Base-by-base conservation (phyloP, 2,113 vertebrate species). In the Melanostigma gelatinosum region DNA sequence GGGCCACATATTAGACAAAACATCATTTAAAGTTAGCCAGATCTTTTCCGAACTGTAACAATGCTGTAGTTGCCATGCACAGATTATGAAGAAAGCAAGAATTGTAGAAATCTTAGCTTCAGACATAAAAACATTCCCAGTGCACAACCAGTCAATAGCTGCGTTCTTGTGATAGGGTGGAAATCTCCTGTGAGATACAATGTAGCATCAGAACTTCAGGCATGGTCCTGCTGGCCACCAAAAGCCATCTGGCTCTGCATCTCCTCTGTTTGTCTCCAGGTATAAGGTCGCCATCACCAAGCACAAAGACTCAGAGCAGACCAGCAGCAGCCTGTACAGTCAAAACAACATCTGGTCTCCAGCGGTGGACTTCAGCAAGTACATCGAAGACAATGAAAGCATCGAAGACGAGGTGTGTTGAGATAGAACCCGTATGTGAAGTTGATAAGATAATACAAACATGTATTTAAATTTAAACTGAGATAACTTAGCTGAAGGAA, bases 261-360 rank as follows among this genome's bases (percentile, higher is more conserved):
- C 18, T 86, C 50, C 8, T 58, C 24, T 62, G 3, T 61, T 50
- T 75, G 10, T 57, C 82, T 82, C n/a, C 79, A 97, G 97, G 91
- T 98, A 98, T 86, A 97, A 97, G 83, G 93, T 99, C 52, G 96
- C 95, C 0, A 95, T 98, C 84, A 98, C 97, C 2, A 96, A 90
- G 29, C 83, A 96, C 46, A 99, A 98, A 88, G 97, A 99, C 48
- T 69, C 81, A 0, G 97, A 98, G 66, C 91, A 89, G 52, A 94
- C 90, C 68, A 97, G 97, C 92, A 96, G 95, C 91, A 97, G 96
- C 82, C 88, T 98, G 79, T 98, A 96, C 91, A 96, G 89, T 91
- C 97, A 99, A 89, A 97, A 97, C 0, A 92, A 97, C 83, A 96
- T 97, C 2, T 97, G 96, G 97, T 85, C 73, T 0, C 96, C 97